Evolutionary conservation across 2,113 vertebrate species (phyloP).

Genomic region (Lynx canadensis): DNA sequence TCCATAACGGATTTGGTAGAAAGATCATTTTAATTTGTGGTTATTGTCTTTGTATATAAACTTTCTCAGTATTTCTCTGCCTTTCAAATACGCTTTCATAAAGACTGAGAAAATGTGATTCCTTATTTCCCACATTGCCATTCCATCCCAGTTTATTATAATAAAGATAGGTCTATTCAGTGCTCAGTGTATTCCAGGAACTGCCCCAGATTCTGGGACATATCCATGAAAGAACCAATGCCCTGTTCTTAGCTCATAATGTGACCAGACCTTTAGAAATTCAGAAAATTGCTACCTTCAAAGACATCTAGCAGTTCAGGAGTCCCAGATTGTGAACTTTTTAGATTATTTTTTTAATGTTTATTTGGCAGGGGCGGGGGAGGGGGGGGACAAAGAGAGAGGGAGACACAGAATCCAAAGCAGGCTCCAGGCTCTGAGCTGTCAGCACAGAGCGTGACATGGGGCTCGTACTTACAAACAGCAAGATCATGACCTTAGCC

Average conservation of each 20-base stretch:
- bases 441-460: too few relatives aligned
- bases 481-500: too few relatives aligned
- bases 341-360: too few relatives aligned
- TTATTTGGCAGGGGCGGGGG: too few relatives aligned
- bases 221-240: background rate
- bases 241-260: background rate
- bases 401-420: too few relatives aligned
- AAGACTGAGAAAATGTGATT: background rate
- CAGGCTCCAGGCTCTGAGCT: too few relatives aligned
- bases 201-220: background rate
- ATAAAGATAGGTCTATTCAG: background rate
- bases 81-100: background rate
- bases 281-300: background rate
- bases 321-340: background rate
- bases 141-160: background rate
- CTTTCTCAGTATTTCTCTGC: background rate
- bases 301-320: background rate
- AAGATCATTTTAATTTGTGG: background rate
- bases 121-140: background rate
- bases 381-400: too few relatives aligned
- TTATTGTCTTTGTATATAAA: background rate
- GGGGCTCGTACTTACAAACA: too few relatives aligned
- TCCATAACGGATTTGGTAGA: background rate
- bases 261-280: background rate
- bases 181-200: background rate